Evolutionary conservation across 2,113 vertebrate genomes (phyloP).

Genomic region (Pygoscelis antarcticus): DNA sequence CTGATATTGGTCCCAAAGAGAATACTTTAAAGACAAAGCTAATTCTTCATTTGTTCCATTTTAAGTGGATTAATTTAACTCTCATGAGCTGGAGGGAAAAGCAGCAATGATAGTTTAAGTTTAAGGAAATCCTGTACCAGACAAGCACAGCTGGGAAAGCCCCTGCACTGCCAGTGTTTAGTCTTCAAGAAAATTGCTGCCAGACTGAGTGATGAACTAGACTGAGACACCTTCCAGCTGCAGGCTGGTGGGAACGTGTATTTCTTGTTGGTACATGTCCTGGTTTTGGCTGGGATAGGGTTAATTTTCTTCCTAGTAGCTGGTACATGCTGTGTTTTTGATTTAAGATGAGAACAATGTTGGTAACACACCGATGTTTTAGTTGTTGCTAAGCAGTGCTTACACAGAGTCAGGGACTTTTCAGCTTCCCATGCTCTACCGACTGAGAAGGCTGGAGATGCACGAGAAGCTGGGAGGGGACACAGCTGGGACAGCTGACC

Average conservation of each 20-base stretch:
- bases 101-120: neutral
- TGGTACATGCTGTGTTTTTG: neutral
- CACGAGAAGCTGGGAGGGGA: neutral
- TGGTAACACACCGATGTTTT: neutral
- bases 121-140: neutral
- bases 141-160: neutral
- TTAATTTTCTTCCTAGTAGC: neutral
- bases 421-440: neutral
- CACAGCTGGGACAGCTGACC: neutral
- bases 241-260: neutral
- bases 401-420: neutral
- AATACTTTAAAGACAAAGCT: neutral
- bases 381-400: neutral
- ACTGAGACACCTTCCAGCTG: neutral
- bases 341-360: neutral
- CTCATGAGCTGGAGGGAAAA: neutral
- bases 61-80: neutral
- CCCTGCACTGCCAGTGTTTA: neutral
- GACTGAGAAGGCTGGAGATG: neutral
- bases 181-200: neutral
- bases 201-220: neutral
- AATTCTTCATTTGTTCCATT: neutral
- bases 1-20: neutral
- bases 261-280: neutral
- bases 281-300: neutral